A percentile compares a stretch with the other conserved stretches of the same genome.
phyloP scores from a whole-genome alignment of 2,797 vertebrate genomes.

The Crocidura indochinensis region DNA sequence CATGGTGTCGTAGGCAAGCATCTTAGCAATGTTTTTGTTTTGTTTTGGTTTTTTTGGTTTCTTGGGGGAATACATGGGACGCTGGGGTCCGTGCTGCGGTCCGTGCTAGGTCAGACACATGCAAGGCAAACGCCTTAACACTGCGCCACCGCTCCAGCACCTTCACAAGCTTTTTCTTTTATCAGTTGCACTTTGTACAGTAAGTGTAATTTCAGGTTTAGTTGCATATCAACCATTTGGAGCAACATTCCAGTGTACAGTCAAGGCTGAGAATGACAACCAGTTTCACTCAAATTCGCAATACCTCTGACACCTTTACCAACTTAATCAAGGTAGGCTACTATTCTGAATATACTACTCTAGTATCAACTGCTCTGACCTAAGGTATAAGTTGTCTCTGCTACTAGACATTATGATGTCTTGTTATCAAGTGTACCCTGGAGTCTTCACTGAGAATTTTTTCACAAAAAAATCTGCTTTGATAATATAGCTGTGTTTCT shows the following conservation, averaged over 20 bases:
- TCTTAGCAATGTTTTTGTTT: no score
- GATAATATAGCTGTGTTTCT: conserved; percentile 38
- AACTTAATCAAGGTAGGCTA: background rate
- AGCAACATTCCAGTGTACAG: background rate
- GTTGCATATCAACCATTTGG: background rate
- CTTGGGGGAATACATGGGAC: no score
- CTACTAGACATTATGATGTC: background rate
- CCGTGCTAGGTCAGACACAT: no score
- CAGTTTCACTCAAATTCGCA: background rate
- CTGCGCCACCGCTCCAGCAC: no score
- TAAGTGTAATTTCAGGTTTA: conserved; percentile 36
- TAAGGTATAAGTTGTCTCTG: conserved; percentile 48
- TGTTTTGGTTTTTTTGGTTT: no score
- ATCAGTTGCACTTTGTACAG: conserved; percentile 21
- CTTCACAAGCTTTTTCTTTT: no score
- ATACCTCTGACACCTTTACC: conserved; percentile 29
- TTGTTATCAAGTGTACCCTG: conserved; percentile 22
- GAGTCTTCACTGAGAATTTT: conserved; percentile 26
- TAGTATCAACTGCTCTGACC: background rate
- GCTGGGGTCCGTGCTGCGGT: no score
- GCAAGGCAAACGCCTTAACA: no score
- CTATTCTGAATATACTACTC: background rate
- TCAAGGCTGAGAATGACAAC: conserved; percentile 5
- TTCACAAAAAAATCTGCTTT: conserved; percentile 52
- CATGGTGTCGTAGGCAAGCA: no score